These are phyloP conservation scores for Antechinus stuartii DNA, from an alignment of 2,113 vertebrate genomes.

Conservation along the genomic window DNA sequence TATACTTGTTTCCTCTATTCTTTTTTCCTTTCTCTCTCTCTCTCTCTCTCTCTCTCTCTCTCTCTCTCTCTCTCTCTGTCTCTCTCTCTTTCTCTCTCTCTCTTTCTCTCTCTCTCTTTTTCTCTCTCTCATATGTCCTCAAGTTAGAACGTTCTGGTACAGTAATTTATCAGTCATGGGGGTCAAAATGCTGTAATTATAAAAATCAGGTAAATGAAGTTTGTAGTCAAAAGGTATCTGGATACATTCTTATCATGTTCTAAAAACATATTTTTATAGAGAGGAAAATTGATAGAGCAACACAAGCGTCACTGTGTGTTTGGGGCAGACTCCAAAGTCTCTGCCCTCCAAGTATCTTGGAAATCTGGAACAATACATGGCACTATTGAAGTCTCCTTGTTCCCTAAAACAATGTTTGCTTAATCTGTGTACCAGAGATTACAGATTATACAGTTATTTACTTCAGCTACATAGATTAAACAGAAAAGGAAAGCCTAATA, in stretches of 20 bases:
- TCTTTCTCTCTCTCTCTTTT: neutral
- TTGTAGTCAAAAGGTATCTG: neutral
- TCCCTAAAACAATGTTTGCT: slow-evolving; percentile 12
- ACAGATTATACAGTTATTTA: neutral
- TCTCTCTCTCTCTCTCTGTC: neutral
- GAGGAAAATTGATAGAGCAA: neutral
- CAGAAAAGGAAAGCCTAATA: neutral
- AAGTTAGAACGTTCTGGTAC: neutral
- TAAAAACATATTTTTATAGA: neutral
- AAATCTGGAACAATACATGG: slow-evolving; percentile 26
- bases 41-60: neutral
- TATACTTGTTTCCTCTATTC: neutral
- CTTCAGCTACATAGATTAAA: slow-evolving; percentile 14
- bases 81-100: too few relatives aligned
- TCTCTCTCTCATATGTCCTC: neutral
- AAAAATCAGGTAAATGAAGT: slow-evolving; percentile 10
- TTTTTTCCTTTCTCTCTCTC: neutral
- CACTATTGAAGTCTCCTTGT: neutral
- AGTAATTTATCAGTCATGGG: neutral
- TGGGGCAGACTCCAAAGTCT: neutral
- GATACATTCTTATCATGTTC: neutral
- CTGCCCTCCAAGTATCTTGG: neutral
- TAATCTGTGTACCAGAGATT: slow-evolving; percentile 5
- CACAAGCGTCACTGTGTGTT: neutral
- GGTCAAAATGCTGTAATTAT: neutral